Base-by-base conservation (phyloP, 1,140 invertebrate genomes). In the Drosophila dunni region DNA sequence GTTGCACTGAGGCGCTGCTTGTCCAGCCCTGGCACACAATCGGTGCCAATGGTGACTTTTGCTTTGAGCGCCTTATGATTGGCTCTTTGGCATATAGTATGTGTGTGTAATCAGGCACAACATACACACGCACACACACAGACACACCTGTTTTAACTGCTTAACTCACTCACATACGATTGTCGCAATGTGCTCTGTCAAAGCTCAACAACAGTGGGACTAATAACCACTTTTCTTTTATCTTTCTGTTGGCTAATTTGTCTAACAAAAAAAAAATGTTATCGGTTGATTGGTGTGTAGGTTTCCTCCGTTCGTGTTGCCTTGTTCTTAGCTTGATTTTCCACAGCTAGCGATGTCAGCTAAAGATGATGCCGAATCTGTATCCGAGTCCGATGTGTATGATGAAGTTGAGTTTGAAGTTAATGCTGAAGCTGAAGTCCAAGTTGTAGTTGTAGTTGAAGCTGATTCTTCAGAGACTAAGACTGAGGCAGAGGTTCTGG, bases 111-210 rank as follows among this genome's bases (percentile, higher is more conserved):
- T 29, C 24, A 29, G 24, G 5, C 6, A 29, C 24, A 29, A 4
- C 51, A 15, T 15, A 34, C 6, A 29, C 50, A 36, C 29, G 36
- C 5, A 13, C 24, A 42, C 62, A 66, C 45, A 33, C 15, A 46
- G n/a, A 50, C 10, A 46, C 50, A 17, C 53, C 57, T 34, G 45
- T 10, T 46, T 46, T 8, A 46, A 15, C 9, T 53, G 34, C 13
- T 54, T 17, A 54, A 63, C 68, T 64, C 73, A 71, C 67, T 70
- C 73, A 65, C 73, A 75, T 46, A 71, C 73, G 67, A 74, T 69
- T 74, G 71, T 74, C 71, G 51, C 71, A 53, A 62, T 73, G 68
- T 29, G 64, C 70, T 73, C 61, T 50, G 15, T 17, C 40, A 17
- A 73, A 73, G 48, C 54, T 67, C 64, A 7, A 33, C 44, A 48